Conservation (phyloP, 2,888 invertebrate genomes). For the Drosophila mayaguana region DNA sequence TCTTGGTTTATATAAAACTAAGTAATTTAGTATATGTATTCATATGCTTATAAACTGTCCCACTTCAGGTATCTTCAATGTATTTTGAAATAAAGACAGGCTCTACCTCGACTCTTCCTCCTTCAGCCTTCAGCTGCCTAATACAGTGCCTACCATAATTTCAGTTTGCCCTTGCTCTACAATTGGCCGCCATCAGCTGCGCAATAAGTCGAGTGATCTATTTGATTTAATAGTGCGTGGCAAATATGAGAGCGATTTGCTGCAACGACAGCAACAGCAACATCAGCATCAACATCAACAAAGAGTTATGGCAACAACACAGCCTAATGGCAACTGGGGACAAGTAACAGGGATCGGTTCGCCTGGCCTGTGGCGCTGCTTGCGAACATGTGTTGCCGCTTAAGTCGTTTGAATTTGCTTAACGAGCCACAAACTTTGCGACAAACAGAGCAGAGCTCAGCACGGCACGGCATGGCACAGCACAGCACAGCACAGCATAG, state of each 20-base stretch:
- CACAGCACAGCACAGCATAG: background rate
- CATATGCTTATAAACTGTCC: too few relatives aligned
- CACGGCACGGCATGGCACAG: background rate
- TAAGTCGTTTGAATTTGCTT: slow-evolving; percentile 81
- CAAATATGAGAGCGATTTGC: slow-evolving; percentile 67
- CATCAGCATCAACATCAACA: slow-evolving; percentile 54
- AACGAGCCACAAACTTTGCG: slow-evolving; percentile 81
- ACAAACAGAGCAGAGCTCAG: slow-evolving; percentile 61
- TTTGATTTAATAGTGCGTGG: slow-evolving; percentile 71
- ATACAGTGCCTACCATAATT: too few relatives aligned
- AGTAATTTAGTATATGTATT: background rate
- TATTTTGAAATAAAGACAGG: too few relatives aligned
- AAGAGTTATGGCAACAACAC: slow-evolving; percentile 44
- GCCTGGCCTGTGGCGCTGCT: slow-evolving; percentile 45
- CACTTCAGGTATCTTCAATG: too few relatives aligned
- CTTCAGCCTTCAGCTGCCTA: too few relatives aligned
- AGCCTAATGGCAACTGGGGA: slow-evolving; percentile 27
- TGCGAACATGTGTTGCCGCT: slow-evolving; percentile 79
- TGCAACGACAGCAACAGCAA: slow-evolving; percentile 59
- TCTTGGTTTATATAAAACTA: too few relatives aligned
- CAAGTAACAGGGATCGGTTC: slow-evolving; percentile 21
- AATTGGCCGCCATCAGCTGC: slow-evolving; percentile 23
- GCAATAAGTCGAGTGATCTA: slow-evolving; percentile 44
- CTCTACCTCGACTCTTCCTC: too few relatives aligned
- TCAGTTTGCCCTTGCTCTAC: too few relatives aligned